A percentile compares a stretch with the other conserved stretches of the same genome.
These are phyloP conservation scores for Neoniphon sammara DNA, from an alignment of 2,797 vertebrate genomes.

Conservation along the genomic window DNA sequence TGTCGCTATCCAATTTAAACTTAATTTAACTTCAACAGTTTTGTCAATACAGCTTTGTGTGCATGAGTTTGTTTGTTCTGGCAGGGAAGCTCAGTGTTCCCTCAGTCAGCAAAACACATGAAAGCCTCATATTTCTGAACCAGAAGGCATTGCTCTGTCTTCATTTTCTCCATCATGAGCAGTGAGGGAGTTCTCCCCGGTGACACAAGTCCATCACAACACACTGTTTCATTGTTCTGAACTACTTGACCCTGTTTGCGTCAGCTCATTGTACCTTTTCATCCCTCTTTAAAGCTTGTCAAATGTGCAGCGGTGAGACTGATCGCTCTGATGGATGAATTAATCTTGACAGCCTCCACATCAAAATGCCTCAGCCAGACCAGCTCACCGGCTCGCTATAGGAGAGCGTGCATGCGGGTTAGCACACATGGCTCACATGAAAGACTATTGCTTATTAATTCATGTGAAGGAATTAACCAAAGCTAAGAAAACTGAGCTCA, in stretches of 20 bases:
- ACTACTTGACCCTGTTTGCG: slow-evolving; percentile 39
- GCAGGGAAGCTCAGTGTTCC: not conserved
- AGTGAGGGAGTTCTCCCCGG: not conserved
- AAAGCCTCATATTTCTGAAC: not conserved
- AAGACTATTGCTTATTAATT: slow-evolving; percentile 25
- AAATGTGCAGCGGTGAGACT: slow-evolving; percentile 28
- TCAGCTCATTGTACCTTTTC: slow-evolving; percentile 45
- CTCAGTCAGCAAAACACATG: not conserved
- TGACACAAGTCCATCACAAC: slow-evolving; percentile 22
- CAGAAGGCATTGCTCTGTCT: not conserved
- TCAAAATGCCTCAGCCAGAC: slow-evolving; percentile 36
- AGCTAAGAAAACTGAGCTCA: slow-evolving; percentile 43
- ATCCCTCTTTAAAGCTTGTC: slow-evolving; percentile 49
- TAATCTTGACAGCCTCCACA: slow-evolving; percentile 51
- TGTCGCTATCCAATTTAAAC: no score
- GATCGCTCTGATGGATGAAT: slow-evolving; percentile 52
- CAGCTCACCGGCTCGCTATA: not conserved
- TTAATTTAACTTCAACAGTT: no score
- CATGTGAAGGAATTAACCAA: slow-evolving; percentile 39
- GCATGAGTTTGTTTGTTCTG: not conserved
- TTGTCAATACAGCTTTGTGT: no score
- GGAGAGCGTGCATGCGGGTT: not conserved
- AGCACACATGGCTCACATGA: slow-evolving; percentile 16
- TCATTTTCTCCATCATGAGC: not conserved
- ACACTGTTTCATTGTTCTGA: slow-evolving; percentile 31